Percentiles rank a stretch among this genome's conserved stretches.
These are phyloP conservation scores for Hirtodrosophila duncani DNA, from an alignment of 2,888 invertebrate genomes.

Conservation along the genomic window DNA sequence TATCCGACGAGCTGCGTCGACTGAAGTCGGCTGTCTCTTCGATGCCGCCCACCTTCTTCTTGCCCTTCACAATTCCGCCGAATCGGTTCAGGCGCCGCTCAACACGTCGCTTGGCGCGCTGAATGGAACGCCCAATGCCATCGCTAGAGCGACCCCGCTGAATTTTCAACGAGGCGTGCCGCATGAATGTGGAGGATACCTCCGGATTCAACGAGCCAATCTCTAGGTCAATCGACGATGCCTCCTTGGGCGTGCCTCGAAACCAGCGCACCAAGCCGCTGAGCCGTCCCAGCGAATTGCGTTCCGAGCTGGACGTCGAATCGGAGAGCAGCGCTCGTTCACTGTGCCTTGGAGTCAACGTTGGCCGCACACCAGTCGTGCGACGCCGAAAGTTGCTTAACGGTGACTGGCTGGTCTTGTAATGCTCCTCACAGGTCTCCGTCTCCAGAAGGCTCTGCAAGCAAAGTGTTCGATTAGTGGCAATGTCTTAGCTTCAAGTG, in stretches of 20 bases:
- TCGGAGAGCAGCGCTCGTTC: constrained; percentile 85
- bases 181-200: constrained; percentile 81
- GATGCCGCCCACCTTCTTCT: constrained; percentile 91
- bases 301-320: constrained; percentile 78
- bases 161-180: constrained; percentile 79
- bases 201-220: constrained; percentile 81
- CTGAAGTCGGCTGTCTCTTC: constrained; percentile 91
- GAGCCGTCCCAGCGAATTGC: constrained; percentile 80
- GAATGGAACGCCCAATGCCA: constrained; percentile 83
- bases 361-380: constrained; percentile 78
- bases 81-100: constrained; percentile 93
- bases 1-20: constrained; percentile 89
- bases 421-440: constrained; percentile 85
- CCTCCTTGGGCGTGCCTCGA: constrained; percentile 81
- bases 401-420: constrained; percentile 87
- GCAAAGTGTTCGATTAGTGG: too few relatives aligned
- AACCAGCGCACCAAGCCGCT: constrained; percentile 87
- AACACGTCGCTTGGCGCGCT: constrained; percentile 91
- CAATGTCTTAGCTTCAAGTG: background rate
- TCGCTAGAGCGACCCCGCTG: constrained; percentile 77
- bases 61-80: constrained; percentile 89
- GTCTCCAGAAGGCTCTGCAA: constrained; percentile 89
- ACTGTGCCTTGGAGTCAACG: constrained; percentile 90
- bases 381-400: constrained; percentile 86
- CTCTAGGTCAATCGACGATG: constrained; percentile 80